These are phyloP conservation scores for Proales similis DNA, from an alignment of 1,140 invertebrate species.

Conservation along the genomic window DNA sequence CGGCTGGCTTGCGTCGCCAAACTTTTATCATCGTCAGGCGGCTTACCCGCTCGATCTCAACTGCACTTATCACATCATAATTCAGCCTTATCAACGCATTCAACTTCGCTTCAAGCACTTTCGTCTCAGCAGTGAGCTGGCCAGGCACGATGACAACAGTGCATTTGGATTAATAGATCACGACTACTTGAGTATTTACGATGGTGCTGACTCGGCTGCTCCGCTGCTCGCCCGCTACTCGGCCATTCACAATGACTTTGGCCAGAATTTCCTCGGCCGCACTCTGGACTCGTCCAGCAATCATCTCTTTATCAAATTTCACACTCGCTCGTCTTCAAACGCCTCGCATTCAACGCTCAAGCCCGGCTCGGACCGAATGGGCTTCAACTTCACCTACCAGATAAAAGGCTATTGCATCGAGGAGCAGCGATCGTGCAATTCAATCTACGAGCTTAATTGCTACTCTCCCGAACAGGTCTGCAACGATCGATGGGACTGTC, in stretches of 20 bases:
- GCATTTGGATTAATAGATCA: no score
- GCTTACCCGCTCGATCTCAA: background rate
- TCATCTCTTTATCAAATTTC: background rate
- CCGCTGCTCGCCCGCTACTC: background rate
- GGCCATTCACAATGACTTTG: slow-evolving; percentile 2
- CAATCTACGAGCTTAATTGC: slow-evolving; percentile 14
- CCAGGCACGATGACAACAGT: background rate
- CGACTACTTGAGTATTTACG: slow-evolving; percentile 8
- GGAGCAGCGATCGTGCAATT: slow-evolving; percentile 1
- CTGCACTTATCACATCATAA: slow-evolving; percentile 5
- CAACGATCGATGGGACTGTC: slow-evolving; percentile 31
- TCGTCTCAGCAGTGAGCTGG: background rate
- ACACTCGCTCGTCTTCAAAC: background rate
- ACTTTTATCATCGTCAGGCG: background rate
- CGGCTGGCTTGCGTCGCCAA: slow-evolving; percentile 35
- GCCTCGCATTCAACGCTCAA: no score
- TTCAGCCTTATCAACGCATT: slow-evolving; percentile 29
- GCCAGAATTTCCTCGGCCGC: background rate
- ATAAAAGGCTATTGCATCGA: slow-evolving; percentile 30
- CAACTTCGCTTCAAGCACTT: slow-evolving; percentile 17
- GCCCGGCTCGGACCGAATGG: background rate
- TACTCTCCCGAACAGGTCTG: slow-evolving; percentile 13
- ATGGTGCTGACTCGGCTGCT: background rate
- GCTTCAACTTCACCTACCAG: slow-evolving; percentile 31
- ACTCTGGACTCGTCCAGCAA: background rate